These are phyloP conservation scores for Eclectus roratus DNA, from an alignment of 2,113 vertebrate genomes.

Conservation along the genomic window DNA sequence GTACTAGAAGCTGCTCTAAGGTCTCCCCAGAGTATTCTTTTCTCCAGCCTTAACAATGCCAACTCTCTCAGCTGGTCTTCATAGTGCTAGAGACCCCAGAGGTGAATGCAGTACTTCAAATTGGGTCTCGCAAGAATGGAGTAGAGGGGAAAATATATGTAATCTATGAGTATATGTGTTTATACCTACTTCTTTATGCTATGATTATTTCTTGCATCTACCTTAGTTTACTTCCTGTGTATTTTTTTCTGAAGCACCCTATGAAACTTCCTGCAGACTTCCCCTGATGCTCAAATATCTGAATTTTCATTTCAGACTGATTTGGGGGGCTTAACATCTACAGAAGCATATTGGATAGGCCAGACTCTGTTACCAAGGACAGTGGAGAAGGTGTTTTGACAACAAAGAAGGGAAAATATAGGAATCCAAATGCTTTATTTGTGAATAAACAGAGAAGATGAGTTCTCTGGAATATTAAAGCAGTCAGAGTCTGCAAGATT, in stretches of 20 bases:
- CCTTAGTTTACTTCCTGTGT: rapidly evolving
- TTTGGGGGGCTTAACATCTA: not conserved
- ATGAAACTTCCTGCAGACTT: not conserved
- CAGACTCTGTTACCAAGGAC: rapidly evolving
- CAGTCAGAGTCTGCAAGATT: rapidly evolving
- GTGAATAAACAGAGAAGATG: not conserved
- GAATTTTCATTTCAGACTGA: not conserved
- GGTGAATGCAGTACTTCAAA: not conserved
- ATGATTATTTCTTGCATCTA: not conserved
- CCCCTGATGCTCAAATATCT: not conserved
- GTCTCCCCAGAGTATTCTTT: not conserved
- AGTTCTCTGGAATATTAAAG: not conserved
- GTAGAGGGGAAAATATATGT: not conserved
- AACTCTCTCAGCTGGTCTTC: not conserved
- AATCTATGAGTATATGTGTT: rapidly evolving
- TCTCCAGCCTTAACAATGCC: not conserved
- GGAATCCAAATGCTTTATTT: not conserved
- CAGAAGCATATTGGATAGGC: rapidly evolving
- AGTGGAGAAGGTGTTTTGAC: not conserved
- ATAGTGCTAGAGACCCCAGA: not conserved
- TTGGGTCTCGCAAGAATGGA: not conserved
- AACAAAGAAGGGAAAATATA: not conserved
- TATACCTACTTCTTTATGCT: not conserved
- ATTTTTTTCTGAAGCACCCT: not conserved
- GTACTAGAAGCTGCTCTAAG: not conserved